phyloP scores from a whole-genome alignment of 2,888 invertebrate species.

The Andrena minutula region DNA sequence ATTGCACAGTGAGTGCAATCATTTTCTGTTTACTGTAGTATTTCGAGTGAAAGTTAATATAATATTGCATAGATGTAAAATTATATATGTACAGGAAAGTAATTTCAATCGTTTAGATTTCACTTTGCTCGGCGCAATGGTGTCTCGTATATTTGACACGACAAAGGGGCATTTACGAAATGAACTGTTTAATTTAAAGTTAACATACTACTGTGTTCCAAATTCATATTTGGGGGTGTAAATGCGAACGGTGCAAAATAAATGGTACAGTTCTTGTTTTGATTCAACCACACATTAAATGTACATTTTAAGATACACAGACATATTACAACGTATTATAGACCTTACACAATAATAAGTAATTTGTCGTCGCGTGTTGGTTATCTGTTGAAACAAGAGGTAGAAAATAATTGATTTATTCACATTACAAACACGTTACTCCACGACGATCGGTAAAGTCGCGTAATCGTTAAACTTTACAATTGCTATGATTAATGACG shows the following conservation, averaged over 20 bases:
- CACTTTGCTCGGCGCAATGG: background rate
- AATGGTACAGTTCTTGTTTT: conserved; percentile 7
- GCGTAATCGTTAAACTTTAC: conserved; percentile 35
- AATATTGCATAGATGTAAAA: background rate
- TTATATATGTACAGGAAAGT: background rate
- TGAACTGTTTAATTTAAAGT: conserved; percentile 1
- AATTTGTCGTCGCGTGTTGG: conserved; percentile 27
- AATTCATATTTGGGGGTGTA: background rate
- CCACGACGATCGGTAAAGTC: conserved; percentile 16
- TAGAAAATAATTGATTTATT: conserved; percentile 45
- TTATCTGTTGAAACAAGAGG: conserved; percentile 41
- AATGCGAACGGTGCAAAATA: background rate
- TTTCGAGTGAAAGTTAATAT: background rate
- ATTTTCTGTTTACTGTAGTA: background rate
- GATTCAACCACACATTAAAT: conserved; percentile 41
- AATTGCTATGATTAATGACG: conserved; percentile 9
- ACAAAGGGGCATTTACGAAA: background rate
- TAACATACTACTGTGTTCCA: too few relatives aligned
- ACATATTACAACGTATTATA: conserved; percentile 41
- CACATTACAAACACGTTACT: conserved; percentile 24
- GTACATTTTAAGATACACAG: conserved; percentile 38
- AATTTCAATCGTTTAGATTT: background rate
- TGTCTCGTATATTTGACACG: background rate
- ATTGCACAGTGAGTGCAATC: background rate
- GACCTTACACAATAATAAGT: conserved; percentile 35